A percentile compares a stretch with the other conserved stretches of the same genome.
Conservation (phyloP, 2,797 vertebrate species). For the Sebastiscus tertius region DNA sequence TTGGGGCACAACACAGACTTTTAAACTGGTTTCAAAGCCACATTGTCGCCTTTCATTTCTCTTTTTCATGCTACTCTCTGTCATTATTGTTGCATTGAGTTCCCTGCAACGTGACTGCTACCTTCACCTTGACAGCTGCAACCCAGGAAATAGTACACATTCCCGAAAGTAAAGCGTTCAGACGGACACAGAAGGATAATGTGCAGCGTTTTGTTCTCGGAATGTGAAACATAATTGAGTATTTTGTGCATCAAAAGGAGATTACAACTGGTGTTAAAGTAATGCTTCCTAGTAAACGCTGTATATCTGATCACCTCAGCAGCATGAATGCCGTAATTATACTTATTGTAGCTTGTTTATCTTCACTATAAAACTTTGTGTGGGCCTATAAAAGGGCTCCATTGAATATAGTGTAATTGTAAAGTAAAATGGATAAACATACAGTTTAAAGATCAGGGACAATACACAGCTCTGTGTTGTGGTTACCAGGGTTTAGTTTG, state of each 20-base stretch:
- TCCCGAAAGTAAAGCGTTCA: not conserved
- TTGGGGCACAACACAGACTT: not conserved
- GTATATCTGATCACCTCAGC: not conserved
- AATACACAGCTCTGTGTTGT: not conserved
- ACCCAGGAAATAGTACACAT: not conserved
- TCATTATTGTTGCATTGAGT: not conserved
- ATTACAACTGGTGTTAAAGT: not conserved
- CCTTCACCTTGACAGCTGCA: too few species aligned
- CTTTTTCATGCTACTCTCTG: too few species aligned
- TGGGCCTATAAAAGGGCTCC: not conserved
- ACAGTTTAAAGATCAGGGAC: not conserved
- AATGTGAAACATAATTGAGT: not conserved
- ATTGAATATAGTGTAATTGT: not conserved
- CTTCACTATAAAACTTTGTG: not conserved
- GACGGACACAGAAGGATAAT: not conserved
- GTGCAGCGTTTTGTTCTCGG: not conserved
- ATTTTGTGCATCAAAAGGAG: not conserved
- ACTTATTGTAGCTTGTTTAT: constrained; percentile 4
- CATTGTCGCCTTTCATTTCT: not conserved
- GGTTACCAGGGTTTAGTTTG: not conserved
- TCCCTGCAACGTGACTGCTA: too few species aligned
- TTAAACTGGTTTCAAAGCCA: not conserved
- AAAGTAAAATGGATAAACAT: not conserved
- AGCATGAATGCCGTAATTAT: not conserved
- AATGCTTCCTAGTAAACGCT: not conserved